These are phyloP conservation scores for Chionis minor DNA, from an alignment of 2,113 vertebrate species.

Conservation along the genomic window DNA sequence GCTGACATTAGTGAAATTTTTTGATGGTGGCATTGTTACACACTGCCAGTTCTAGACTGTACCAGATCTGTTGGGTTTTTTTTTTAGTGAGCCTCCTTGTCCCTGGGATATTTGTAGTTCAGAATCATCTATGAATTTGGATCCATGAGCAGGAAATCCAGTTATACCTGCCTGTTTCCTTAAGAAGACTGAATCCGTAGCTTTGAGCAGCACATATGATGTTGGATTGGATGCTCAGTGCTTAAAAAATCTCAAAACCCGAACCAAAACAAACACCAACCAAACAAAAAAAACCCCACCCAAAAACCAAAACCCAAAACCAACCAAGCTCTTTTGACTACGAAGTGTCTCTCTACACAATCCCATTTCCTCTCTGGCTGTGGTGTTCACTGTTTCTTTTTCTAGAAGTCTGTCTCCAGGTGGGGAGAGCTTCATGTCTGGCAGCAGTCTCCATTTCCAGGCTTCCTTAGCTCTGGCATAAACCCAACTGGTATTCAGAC, in stretches of 20 bases:
- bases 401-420: neutral
- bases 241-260: neutral
- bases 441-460: neutral
- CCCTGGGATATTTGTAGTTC: neutral
- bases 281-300: neutral
- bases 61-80: neutral
- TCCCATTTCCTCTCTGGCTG: neutral
- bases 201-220: neutral
- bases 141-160: neutral
- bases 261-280: neutral
- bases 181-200: neutral
- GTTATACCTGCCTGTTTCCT: neutral
- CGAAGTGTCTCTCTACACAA: neutral
- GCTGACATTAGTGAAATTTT: neutral
- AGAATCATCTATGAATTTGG: neutral
- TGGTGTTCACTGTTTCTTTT: neutral
- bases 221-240: neutral
- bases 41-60: neutral
- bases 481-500: neutral
- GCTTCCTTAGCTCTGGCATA: neutral
- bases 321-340: neutral
- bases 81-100: neutral
- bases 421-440: neutral
- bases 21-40: neutral
- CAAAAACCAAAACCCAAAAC: neutral